Base-by-base conservation (phyloP, 2,797 vertebrate species). In the Meriones psammophilus region DNA sequence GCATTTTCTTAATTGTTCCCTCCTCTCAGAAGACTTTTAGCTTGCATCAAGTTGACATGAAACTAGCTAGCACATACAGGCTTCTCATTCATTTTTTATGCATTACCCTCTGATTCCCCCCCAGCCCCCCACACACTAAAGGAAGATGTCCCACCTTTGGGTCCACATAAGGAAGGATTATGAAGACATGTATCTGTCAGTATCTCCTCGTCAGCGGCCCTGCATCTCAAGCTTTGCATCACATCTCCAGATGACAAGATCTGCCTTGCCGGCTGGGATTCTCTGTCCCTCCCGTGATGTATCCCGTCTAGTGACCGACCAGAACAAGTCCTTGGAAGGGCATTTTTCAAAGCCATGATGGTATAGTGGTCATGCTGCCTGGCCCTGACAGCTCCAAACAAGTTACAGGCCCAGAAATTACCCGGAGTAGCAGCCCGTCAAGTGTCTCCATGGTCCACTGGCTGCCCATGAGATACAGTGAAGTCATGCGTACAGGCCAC, bases 371-470 rank as follows among this genome's bases (percentile, higher is more conserved):
- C 96, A 93, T 0, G 50, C 93, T 96, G 89, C 84, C 96, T 86
- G 58, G 77, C 54, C 30, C 89, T 92, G 94, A 95, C 89, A 96
- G 92, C 80, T 91, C 92, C 81, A 83, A 97, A 96, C 95, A 97
- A 95, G 91, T 88, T 89, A 94, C 89, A 88, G 89, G 97, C 92
- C 83, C 91, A 93, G 94, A 95, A 97, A 97, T 95, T 95, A 97
- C 87, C 89, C 0, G 13, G 66, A 94, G 69, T 87, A 92, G 86
- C 96, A 20, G 0, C 95, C 96, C 93, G 92, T 97, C 97, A 97
- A 79, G 87, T 30, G 89, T 94, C 81, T 71, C 94, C 77, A 78
- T 15, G 94, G 95, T 76, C 95, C 90, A 77, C 80, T 0, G 9
- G 50, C 91, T 93, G 79, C 71, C 62, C 58, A 62, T 33, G 77